Percentiles rank a stretch among this genome's conserved stretches.
phyloP scores from a whole-genome alignment of 2,113 vertebrate genomes.

The Scomber japonicus region DNA sequence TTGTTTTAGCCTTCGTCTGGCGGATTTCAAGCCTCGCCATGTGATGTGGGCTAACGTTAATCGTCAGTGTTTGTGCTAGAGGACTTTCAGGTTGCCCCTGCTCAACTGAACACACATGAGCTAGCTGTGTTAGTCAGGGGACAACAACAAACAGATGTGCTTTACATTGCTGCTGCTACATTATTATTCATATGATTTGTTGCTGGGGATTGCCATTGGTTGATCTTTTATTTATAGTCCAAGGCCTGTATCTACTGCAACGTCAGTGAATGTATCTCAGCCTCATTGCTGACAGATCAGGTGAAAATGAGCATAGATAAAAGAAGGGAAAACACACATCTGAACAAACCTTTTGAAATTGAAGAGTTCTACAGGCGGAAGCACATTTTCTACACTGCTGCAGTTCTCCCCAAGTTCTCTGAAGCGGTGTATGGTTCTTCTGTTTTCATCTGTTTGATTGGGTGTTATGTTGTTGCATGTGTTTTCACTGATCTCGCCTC shows the following conservation, averaged over 20 bases:
- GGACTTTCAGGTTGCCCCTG: conserved; percentile 1
- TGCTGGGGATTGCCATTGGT: background rate
- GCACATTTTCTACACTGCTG: too few species aligned
- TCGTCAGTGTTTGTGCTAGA: background rate
- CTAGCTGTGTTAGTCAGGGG: background rate
- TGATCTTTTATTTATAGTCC: background rate
- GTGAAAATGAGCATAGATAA: background rate
- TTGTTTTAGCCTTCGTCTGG: conserved; percentile 2
- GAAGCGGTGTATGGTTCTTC: too few species aligned
- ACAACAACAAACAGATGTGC: conserved; percentile 34
- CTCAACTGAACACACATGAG: background rate
- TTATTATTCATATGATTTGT: background rate
- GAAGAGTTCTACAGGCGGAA: too few species aligned
- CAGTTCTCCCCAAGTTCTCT: too few species aligned
- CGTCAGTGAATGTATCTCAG: background rate
- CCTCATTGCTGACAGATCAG: background rate
- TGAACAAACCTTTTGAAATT: too few species aligned
- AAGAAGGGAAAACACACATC: background rate
- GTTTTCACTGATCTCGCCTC: too few species aligned
- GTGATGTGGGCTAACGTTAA: background rate
- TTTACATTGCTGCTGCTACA: conserved; percentile 8
- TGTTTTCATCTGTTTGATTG: too few species aligned
- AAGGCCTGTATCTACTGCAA: background rate
- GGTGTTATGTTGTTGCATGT: too few species aligned
- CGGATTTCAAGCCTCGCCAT: conserved; percentile 10